Base-by-base conservation (phyloP, 2,113 vertebrate genomes). In the Myanophis thanlyinensis region DNA sequence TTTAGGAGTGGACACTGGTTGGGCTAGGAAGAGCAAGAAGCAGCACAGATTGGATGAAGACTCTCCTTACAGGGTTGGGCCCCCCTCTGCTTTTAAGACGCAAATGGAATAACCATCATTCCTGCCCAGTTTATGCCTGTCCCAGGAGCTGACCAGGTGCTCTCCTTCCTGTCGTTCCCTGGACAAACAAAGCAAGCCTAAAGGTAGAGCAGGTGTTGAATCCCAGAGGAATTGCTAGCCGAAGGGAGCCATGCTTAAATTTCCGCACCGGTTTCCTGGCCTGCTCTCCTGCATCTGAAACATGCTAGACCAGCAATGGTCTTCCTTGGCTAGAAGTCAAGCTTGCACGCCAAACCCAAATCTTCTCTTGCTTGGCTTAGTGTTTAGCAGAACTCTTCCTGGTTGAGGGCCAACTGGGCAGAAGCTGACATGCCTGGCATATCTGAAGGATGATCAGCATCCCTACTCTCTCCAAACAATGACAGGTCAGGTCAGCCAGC, bases 351-450 rank as follows among this genome's bases (percentile, higher is more conserved):
- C 10, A 0, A 89, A 91, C 52, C n/a, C 27, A 35, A 47, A 59
- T 20, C 10, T 59, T 18, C 49, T 86, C 27, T 30, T 30, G 40
- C 73, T 27, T n/a, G 1, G 10, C 46, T 62, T 0, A 0, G 22
- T 22, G 49, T 5, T 9, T 89, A 3, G 1, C 0, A 7, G 85
- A 10, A 80, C 10, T 22, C 40, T 0, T 1, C 47, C 0, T 0
- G 46, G 53, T 53, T 20, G 22, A 22, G 46, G 51, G 30, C 6
- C 12, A 15, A 10, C 20, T 56, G 3, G 15, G n/a, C 51, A 46
- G 40, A 3, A 10, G 5, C 22, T 44, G 89, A 49, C 44, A 62
- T 35, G 53, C 20, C 80, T 91, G 25, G 15, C 40, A 5, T n/a
- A 12, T 35, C 20, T 59, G 15, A 46, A 7, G 35, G 44, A 9